These are phyloP conservation scores for Melanocharis versteri DNA, from an alignment of 2,113 vertebrate species.

Conservation along the genomic window DNA sequence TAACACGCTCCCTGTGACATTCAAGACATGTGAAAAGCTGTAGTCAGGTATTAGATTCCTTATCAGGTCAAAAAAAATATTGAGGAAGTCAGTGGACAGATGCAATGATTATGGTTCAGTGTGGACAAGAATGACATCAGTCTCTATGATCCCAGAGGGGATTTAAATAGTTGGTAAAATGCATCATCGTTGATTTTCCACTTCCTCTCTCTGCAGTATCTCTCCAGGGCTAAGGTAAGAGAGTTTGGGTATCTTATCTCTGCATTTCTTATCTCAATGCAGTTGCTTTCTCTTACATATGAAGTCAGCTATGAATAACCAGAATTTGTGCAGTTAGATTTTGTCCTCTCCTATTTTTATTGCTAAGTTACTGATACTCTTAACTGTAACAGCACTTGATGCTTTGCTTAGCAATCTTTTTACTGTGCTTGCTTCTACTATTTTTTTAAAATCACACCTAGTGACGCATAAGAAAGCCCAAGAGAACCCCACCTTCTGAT, in stretches of 20 bases:
- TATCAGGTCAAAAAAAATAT: conserved; percentile 28
- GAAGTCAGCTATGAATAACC: background rate
- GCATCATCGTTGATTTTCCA: background rate
- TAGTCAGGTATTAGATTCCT: background rate
- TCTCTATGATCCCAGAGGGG: background rate
- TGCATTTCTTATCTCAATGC: background rate
- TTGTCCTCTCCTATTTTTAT: background rate
- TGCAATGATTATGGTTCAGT: background rate
- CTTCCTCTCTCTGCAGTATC: background rate
- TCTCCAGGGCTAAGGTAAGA: background rate
- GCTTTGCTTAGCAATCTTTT: background rate
- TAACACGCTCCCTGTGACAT: background rate
- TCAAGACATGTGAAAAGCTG: background rate
- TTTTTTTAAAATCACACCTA: background rate
- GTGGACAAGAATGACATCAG: background rate
- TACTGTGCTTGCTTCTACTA: background rate
- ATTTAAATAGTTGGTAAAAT: conserved; percentile 11
- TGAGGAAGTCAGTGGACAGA: background rate
- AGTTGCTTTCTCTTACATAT: background rate
- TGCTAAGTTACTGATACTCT: background rate
- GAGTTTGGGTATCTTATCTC: background rate
- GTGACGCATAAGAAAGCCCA: background rate
- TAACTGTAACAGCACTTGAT: background rate
- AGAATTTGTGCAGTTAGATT: background rate
- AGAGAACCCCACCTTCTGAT: background rate